Base-by-base conservation (phyloP, 1,140 invertebrate species). In the Globodera ellingtonae region DNA sequence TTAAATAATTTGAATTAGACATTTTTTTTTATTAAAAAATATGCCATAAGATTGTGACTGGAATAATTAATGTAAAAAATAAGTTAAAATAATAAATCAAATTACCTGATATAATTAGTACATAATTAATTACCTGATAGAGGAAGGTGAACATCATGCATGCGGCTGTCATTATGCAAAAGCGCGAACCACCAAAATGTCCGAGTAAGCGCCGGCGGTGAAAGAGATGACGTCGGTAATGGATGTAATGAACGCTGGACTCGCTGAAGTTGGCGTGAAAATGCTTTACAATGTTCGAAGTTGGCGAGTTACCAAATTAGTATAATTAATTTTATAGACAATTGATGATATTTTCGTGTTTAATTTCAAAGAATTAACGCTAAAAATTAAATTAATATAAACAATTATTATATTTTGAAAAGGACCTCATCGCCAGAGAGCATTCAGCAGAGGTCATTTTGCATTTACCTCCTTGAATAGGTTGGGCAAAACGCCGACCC, bases 131-230 rank as follows among this genome's bases (percentile, higher is more conserved):
- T 44, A 88, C 86, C 79, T 89, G 88, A 75, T 90, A 89, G 18
- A 90, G 72, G 73, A 89, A 89, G 9, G 85, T 89, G 78, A 89
- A 89, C 75, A 89, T 81, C 85, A 89, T 88, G 79, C 87, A 88
- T 35, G 88, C 86, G 44, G 84, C 80, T 6, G 88, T 89, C 88
- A 89, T 89, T 62, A 88, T 84, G 79, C 89, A 89, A 74, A 89
- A 89, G 56, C 88, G 67, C 84, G 72, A 10, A 89, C 88, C n/a
- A 89, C 88, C 52, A 86, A 79, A 74, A 89, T 89, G 62, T 89
- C 88, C 13, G 88, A 89, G 52, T 78, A 83, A 47, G 84, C 82
- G 35, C 87, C 87, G 21, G 88, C 81, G 13, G 85, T 88, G 65
- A 88, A 88, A 0, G 87, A 89, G 35, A 88, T 78, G 35, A 88